These are phyloP conservation scores for Noctuana brunneofusca DNA, from an alignment of 2,888 invertebrate genomes.

Conservation along the genomic window DNA sequence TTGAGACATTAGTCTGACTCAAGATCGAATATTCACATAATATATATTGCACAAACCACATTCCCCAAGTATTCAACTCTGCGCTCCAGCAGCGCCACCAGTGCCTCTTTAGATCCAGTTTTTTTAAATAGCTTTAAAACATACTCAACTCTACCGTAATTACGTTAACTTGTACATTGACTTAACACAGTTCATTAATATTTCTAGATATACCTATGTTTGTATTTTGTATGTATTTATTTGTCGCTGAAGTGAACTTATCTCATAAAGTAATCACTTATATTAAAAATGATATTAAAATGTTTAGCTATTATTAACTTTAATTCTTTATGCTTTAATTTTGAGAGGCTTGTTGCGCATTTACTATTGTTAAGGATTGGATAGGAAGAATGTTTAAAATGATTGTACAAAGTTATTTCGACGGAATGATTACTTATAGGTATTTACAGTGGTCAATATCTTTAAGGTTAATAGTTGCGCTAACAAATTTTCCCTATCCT, in stretches of 20 bases:
- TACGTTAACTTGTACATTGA: not conserved
- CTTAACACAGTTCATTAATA: not conserved
- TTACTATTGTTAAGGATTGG: conserved; percentile 71
- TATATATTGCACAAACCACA: conserved; percentile 17
- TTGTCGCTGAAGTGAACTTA: conserved; percentile 48
- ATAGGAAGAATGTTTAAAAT: conserved; percentile 40
- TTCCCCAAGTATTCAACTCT: not conserved
- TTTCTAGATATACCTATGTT: not conserved
- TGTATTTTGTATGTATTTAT: conserved; percentile 46
- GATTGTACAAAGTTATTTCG: conserved; percentile 19
- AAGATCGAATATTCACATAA: conserved; percentile 22
- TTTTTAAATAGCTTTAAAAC: conserved; percentile 28
- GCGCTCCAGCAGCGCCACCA: not conserved
- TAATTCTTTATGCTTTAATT: conserved; percentile 44
- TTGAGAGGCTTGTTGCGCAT: conserved; percentile 76
- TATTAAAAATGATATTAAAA: conserved; percentile 26
- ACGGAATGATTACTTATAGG: not conserved
- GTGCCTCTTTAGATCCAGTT: conserved; percentile 5
- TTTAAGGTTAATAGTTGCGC: conserved; percentile 15
- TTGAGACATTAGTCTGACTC: conserved; percentile 34
- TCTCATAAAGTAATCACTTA: conserved; percentile 15
- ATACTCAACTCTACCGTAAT: not conserved
- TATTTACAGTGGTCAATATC: not conserved
- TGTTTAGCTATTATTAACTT: conserved; percentile 18
- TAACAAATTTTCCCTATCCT: conserved; percentile 14